Evolutionary conservation across 2,888 invertebrate genomes (phyloP).

Genomic region (Acrobasis repandana): DNA sequence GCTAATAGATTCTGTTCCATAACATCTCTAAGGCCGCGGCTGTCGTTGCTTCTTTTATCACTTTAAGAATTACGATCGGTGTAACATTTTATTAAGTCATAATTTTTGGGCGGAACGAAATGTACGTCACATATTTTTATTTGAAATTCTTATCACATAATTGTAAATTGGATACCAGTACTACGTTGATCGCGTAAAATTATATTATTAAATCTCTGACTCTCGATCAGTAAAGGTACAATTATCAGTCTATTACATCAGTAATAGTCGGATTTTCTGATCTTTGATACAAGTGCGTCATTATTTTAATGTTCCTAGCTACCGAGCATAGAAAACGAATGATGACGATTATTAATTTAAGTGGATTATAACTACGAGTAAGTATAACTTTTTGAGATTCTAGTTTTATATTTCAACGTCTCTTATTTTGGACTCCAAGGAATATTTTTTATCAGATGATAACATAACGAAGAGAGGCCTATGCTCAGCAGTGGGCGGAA

Average conservation of each 20-base stretch:
- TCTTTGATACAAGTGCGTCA: constrained; percentile 31
- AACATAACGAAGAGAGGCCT: no score
- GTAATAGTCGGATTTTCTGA: constrained; percentile 33
- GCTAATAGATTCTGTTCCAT: constrained; percentile 66
- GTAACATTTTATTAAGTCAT: constrained; percentile 71
- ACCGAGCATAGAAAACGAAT: constrained; percentile 22
- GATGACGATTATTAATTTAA: constrained; percentile 21
- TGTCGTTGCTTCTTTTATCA: constrained; percentile 65
- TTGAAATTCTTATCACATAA: constrained; percentile 51
- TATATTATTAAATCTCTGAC: constrained; percentile 34
- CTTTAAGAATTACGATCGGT: constrained; percentile 58
- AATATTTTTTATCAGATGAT: no score
- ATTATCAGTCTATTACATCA: constrained; percentile 41
- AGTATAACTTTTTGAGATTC: constrained; percentile 29
- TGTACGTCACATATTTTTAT: constrained; percentile 48
- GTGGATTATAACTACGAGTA: no score
- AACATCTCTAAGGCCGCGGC: constrained; percentile 46
- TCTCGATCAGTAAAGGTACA: constrained; percentile 38
- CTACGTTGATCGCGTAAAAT: constrained; percentile 41
- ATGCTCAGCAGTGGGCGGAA: no score
- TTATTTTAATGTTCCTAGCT: constrained; percentile 29
- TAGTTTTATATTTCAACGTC: constrained; percentile 21
- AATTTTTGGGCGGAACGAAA: constrained; percentile 70
- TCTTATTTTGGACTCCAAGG: background rate
- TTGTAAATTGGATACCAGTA: constrained; percentile 44